These are phyloP conservation scores for Darevskia nairensis DNA, from an alignment of 2,797 vertebrate genomes.

Conservation along the genomic window DNA sequence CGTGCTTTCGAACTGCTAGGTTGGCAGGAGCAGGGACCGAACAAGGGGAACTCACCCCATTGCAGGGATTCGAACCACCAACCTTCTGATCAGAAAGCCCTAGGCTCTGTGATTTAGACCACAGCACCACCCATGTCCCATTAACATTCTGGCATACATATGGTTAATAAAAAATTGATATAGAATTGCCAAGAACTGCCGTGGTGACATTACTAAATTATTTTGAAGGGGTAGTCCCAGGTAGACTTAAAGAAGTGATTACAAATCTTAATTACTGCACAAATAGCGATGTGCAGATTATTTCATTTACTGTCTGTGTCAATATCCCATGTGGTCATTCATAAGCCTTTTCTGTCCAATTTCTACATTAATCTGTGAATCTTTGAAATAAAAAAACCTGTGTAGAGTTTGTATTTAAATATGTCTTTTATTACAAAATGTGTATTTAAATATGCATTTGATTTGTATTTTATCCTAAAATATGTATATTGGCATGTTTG, in stretches of 20 bases:
- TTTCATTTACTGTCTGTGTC: background rate
- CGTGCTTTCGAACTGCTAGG: no score
- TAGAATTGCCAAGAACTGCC: background rate
- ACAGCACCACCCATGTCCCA: no score
- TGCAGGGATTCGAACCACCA: no score
- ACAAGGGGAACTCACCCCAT: no score
- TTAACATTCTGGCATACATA: background rate
- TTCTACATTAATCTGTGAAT: background rate
- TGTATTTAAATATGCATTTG: background rate
- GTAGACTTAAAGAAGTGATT: no score
- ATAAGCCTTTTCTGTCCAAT: background rate
- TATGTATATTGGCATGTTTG: no score
- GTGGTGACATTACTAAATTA: background rate
- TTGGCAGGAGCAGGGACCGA: no score
- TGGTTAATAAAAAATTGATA: background rate
- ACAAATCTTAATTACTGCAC: background rate
- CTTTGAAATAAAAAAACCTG: background rate
- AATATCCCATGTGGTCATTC: background rate
- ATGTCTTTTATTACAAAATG: background rate
- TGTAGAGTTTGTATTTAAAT: background rate
- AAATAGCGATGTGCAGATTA: background rate
- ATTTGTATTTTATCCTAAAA: no score
- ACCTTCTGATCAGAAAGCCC: no score
- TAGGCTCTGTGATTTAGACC: no score
- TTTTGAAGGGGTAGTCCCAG: background rate